Conservation (phyloP, 2,113 vertebrate species). For the Megaceryle maxima region DNA sequence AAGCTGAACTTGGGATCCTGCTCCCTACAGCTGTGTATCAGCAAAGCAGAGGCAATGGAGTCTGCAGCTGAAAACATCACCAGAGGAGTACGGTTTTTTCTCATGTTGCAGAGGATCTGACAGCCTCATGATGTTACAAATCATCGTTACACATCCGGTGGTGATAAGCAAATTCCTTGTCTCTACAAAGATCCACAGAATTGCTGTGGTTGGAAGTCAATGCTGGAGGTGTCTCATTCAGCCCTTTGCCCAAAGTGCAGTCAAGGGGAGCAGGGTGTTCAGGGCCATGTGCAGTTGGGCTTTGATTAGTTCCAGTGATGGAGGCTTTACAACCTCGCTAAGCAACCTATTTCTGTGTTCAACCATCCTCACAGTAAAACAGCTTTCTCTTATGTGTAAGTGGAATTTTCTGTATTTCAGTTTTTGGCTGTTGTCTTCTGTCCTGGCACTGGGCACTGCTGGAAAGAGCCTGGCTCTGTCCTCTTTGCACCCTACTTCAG, state of each 20-base stretch:
- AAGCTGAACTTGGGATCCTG: neutral
- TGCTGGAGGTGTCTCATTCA: neutral
- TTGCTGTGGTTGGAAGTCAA: neutral
- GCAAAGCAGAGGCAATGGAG: neutral
- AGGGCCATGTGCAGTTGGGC: neutral
- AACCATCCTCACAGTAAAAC: neutral
- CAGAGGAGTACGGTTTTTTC: neutral
- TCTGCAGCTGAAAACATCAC: neutral
- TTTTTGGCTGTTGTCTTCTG: neutral
- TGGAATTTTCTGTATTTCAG: neutral
- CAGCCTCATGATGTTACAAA: neutral
- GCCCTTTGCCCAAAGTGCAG: neutral
- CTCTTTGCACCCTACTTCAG: neutral
- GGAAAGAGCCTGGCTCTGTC: neutral
- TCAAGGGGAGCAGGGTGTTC: neutral
- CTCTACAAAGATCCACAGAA: neutral
- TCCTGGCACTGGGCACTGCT: neutral
- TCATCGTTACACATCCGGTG: neutral
- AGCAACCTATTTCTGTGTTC: neutral
- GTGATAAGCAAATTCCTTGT: neutral
- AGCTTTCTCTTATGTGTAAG: neutral
- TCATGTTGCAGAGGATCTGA: neutral
- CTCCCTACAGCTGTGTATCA: fast-evolving
- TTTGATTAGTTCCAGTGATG: neutral
- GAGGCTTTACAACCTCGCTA: neutral